phyloP scores from a whole-genome alignment of 2,888 invertebrate species.

The Archips xylosteana region DNA sequence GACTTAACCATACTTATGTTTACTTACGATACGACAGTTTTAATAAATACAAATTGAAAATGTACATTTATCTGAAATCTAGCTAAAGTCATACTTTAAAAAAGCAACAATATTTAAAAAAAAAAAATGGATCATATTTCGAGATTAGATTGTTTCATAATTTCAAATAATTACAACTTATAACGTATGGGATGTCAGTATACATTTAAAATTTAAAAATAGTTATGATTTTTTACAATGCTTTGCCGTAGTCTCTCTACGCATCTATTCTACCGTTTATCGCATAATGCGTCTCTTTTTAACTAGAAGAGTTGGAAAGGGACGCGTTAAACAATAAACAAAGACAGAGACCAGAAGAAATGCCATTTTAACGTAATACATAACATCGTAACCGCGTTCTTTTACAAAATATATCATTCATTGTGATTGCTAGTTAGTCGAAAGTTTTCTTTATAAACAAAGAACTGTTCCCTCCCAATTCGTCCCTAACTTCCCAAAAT shows the following conservation, averaged over 20 bases:
- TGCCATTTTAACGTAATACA: too few relatives aligned
- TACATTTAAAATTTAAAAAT: not conserved
- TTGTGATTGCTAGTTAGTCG: too few relatives aligned
- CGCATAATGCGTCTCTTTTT: not conserved
- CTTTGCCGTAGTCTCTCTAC: not conserved
- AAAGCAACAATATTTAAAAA: not conserved
- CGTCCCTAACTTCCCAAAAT: not conserved
- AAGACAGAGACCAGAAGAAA: not conserved
- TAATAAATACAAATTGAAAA: not conserved
- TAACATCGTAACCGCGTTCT: too few relatives aligned
- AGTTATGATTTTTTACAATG: not conserved
- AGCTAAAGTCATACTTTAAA: not conserved
- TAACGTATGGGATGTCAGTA: not conserved
- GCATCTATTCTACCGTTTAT: not conserved
- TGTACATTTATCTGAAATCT: not conserved
- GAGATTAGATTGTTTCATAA: not conserved
- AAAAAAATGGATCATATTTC: not conserved
- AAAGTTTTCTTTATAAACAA: too few relatives aligned
- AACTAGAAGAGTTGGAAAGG: not conserved
- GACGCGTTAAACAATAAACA: not conserved
- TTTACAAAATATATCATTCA: too few relatives aligned
- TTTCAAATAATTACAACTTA: not conserved
- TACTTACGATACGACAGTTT: not conserved
- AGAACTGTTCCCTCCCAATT: not conserved
- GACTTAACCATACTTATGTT: not conserved